These are phyloP conservation scores for Ictalurus furcatus DNA, from an alignment of 2,113 vertebrate genomes.

Conservation along the genomic window DNA sequence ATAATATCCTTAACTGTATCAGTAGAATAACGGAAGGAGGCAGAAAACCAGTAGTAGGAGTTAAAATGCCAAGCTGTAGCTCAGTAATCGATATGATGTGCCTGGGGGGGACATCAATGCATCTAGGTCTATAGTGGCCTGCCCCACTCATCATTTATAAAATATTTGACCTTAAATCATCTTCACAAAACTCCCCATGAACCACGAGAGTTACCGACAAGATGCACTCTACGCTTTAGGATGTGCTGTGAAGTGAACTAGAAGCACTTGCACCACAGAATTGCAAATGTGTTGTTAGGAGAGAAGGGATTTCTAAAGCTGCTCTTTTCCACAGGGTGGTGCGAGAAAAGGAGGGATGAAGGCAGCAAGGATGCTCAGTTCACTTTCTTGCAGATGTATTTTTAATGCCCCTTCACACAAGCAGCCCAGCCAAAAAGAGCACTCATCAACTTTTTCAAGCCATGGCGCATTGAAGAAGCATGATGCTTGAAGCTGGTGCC, in stretches of 20 bases:
- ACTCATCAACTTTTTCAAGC: slow-evolving; percentile 53
- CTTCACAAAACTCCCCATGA: background rate
- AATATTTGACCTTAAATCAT: slow-evolving; percentile 11
- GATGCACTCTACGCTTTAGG: background rate
- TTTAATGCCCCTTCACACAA: slow-evolving; percentile 50
- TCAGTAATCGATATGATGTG: background rate
- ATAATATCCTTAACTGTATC: background rate
- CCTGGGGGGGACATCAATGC: background rate
- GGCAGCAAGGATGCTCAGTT: slow-evolving; percentile 38
- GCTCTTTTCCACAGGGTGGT: slow-evolving; percentile 20
- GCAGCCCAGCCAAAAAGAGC: slow-evolving; percentile 19
- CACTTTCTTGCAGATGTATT: slow-evolving; percentile 51
- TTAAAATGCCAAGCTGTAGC: background rate
- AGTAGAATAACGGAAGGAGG: background rate
- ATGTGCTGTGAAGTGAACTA: background rate
- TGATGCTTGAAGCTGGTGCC: slow-evolving; percentile 31
- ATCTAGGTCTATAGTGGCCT: background rate
- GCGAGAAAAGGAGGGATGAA: slow-evolving; percentile 1
- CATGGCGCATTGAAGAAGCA: slow-evolving; percentile 44
- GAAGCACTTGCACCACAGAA: background rate
- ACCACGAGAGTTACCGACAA: background rate
- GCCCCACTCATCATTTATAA: slow-evolving; percentile 10
- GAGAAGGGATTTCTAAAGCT: slow-evolving; percentile 34
- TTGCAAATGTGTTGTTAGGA: slow-evolving; percentile 8
- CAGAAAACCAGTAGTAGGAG: background rate